phyloP scores from a whole-genome alignment of 1,140 invertebrate species.

The Drosophila triauraria region DNA sequence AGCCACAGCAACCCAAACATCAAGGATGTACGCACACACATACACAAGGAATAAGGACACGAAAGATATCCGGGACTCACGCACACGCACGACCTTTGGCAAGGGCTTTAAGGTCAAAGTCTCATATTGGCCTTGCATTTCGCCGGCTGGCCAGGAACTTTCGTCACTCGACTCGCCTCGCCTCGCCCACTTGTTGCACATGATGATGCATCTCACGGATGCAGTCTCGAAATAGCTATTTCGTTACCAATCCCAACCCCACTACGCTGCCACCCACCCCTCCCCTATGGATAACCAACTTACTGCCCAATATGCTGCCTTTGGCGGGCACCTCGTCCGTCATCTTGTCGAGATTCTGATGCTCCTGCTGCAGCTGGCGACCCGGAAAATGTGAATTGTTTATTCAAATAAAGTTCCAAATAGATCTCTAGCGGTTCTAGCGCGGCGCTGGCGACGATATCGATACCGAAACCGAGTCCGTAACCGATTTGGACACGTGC shows the following conservation, averaged over 20 bases:
- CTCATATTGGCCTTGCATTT: conserved; percentile 27
- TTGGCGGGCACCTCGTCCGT: conserved; percentile 74
- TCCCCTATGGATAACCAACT: conserved; percentile 42
- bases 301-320: conserved; percentile 83
- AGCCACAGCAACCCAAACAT: conserved; percentile 47
- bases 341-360: conserved; percentile 49
- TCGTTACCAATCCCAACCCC: conserved; percentile 1
- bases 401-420: conserved; percentile 20
- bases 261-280: neutral
- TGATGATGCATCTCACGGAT: conserved; percentile 55
- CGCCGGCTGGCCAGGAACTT: conserved; percentile 12
- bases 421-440: conserved; percentile 10
- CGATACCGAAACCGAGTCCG: conserved; percentile 15
- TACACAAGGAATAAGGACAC: conserved; percentile 4
- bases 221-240: conserved; percentile 54
- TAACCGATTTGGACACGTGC: conserved; percentile 41
- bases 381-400: conserved; percentile 35
- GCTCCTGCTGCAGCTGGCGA: conserved; percentile 16
- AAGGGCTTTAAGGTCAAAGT: conserved; percentile 69
- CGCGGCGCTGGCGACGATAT: conserved; percentile 11
- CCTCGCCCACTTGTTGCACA: conserved; percentile 69
- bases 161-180: conserved; percentile 23
- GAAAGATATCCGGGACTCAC: conserved; percentile 25
- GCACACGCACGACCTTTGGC: conserved; percentile 68
- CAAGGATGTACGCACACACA: conserved; percentile 56